These are phyloP conservation scores for Stenichneumon culpator DNA, from an alignment of 2,888 invertebrate species.

Conservation along the genomic window DNA sequence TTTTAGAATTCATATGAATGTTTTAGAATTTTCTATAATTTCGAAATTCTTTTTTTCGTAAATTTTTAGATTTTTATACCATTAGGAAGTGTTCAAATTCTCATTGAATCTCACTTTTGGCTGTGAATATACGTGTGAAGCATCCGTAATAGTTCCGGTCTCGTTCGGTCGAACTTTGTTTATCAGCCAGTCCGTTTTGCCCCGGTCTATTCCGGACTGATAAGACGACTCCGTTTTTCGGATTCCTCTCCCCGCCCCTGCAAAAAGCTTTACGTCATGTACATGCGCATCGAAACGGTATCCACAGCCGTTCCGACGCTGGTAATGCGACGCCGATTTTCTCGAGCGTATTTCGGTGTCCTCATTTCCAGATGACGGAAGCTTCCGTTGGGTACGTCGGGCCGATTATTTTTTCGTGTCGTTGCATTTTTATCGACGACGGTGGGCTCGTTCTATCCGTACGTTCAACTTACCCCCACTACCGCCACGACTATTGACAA, in stretches of 20 bases:
- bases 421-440: conserved; percentile 50
- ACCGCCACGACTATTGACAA: conserved; percentile 10
- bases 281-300: not conserved
- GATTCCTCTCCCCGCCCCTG: not conserved
- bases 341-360: conserved; percentile 38
- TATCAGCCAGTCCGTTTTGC: no score
- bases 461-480: conserved; percentile 15
- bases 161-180: no score
- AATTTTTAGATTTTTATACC: no score
- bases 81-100: no score
- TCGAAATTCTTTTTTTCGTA: no score
- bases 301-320: not conserved
- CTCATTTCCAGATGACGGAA: conserved; percentile 41
- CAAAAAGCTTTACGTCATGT: not conserved
- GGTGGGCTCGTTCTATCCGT: not conserved
- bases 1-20: no score
- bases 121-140: no score
- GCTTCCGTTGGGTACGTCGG: not conserved
- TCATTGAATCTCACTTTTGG: no score
- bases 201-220: not conserved
- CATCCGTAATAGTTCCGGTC: no score
- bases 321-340: conserved; percentile 36
- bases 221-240: not conserved
- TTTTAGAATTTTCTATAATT: no score
- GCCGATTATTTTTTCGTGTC: conserved; percentile 55